Conservation (phyloP, 2,888 invertebrate genomes). For the Emesis russula region DNA sequence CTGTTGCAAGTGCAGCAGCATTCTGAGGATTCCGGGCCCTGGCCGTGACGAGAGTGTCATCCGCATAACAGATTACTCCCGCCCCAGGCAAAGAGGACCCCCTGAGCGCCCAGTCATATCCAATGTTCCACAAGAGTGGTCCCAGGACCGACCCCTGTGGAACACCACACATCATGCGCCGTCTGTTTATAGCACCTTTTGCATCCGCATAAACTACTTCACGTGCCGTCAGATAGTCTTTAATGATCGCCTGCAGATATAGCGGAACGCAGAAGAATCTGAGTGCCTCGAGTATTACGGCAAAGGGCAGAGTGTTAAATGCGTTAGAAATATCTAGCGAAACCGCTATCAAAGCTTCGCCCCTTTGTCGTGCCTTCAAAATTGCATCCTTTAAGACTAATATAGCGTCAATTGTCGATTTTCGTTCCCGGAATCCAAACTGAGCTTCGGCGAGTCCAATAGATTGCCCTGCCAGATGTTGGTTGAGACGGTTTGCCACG, state of each 20-base stretch:
- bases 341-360: neutral
- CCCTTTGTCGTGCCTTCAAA: too few species aligned
- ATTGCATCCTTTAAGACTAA: too few species aligned
- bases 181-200: neutral
- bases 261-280: neutral
- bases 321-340: neutral
- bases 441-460: too few species aligned
- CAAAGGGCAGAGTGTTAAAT: neutral
- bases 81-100: conserved; percentile 30
- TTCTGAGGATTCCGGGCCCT: conserved; percentile 1
- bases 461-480: too few species aligned
- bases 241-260: neutral
- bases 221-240: neutral
- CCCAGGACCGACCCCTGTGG: too few species aligned
- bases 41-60: neutral
- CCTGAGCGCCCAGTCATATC: conserved; percentile 63
- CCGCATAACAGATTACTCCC: conserved; percentile 55
- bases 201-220: neutral
- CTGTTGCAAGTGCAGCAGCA: neutral
- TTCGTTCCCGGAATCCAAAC: too few species aligned
- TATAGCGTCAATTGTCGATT: too few species aligned
- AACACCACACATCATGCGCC: neutral
- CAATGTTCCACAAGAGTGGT: neutral
- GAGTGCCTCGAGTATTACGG: neutral
- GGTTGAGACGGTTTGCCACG: too few species aligned